Percentiles rank a stretch among this genome's conserved stretches.
These are phyloP conservation scores for Neosilurus mollespiculum DNA, from an alignment of 2,797 vertebrate species.

Conservation along the genomic window DNA sequence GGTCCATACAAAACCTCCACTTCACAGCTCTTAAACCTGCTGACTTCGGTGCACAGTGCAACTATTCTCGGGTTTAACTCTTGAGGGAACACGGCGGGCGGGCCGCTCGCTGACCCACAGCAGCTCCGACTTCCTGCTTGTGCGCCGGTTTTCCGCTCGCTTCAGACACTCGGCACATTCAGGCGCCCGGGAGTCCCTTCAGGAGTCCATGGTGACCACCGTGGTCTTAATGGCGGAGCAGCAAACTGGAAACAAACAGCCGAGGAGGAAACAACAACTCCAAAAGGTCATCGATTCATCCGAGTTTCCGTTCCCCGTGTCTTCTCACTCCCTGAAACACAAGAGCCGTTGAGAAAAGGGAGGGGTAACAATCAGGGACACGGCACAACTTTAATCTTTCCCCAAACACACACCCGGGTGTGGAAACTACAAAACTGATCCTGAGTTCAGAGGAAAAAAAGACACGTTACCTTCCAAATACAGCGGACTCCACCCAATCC, in stretches of 20 bases:
- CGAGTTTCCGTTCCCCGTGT: conserved; percentile 71
- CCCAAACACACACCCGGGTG: conserved; percentile 7
- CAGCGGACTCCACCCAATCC: conserved; percentile 61
- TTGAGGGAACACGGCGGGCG: conserved; percentile 63
- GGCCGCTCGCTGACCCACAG: conserved; percentile 66
- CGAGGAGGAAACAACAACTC: conserved; percentile 46
- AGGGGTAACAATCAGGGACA: conserved; percentile 72
- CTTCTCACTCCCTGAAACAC: conserved; percentile 70
- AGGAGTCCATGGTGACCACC: conserved; percentile 28
- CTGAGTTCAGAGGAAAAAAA: not conserved
- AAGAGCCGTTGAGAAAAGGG: conserved; percentile 73
- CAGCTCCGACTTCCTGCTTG: conserved; percentile 75
- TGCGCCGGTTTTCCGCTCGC: conserved; percentile 68
- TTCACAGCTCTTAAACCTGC: conserved; percentile 3
- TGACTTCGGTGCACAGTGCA: not conserved
- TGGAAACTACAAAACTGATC: not conserved
- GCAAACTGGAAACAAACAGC: conserved; percentile 57
- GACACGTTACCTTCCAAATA: conserved; percentile 61
- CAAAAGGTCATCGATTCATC: conserved; percentile 79
- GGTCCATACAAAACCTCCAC: not conserved
- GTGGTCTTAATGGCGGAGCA: conserved; percentile 41
- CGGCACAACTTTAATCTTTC: conserved; percentile 72
- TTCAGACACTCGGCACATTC: conserved; percentile 57
- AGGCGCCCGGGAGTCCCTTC: conserved; percentile 46
- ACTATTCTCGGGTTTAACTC: not conserved